phyloP scores from a whole-genome alignment of 2,113 vertebrate species.

The Scytalopus superciliaris region DNA sequence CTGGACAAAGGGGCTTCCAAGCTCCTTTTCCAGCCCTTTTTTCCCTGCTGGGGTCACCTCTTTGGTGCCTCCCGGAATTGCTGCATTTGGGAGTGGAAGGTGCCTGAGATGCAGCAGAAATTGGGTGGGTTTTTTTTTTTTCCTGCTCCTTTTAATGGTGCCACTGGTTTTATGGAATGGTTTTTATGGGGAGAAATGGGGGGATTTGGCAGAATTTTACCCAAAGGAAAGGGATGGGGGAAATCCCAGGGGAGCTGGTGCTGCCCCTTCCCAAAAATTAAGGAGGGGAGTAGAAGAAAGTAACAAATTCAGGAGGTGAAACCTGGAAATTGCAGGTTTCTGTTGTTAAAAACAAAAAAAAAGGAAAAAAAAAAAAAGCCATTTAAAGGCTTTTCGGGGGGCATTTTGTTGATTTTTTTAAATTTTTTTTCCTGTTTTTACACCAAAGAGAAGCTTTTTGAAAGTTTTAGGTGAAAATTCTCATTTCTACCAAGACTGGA shows the following conservation, averaged over 20 bases:
- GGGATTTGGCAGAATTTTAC: neutral
- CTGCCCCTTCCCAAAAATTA: neutral
- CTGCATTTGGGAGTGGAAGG: neutral
- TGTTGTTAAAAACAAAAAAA: neutral
- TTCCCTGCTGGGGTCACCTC: neutral
- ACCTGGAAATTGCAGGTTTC: neutral
- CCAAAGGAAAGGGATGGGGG: accelerated
- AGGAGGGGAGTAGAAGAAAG: neutral
- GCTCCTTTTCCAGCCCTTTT: neutral
- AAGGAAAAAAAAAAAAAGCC: neutral
- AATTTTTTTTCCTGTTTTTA: too few relatives aligned
- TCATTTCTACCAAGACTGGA: accelerated
- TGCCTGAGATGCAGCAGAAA: neutral
- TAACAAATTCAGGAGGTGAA: neutral
- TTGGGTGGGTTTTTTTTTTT: too few relatives aligned
- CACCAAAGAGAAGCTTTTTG: neutral
- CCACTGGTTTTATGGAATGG: neutral
- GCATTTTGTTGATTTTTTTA: too few relatives aligned
- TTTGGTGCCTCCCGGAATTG: neutral
- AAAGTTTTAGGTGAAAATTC: neutral
- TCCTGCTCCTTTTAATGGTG: neutral
- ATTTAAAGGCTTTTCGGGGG: neutral
- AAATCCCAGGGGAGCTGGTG: neutral
- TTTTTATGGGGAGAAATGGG: neutral
- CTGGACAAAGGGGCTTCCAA: neutral